Evolutionary conservation across 2,888 invertebrate species (phyloP), one percentile per base, ranked within the genome.

Genomic region (Tetropium fuscum): DNA sequence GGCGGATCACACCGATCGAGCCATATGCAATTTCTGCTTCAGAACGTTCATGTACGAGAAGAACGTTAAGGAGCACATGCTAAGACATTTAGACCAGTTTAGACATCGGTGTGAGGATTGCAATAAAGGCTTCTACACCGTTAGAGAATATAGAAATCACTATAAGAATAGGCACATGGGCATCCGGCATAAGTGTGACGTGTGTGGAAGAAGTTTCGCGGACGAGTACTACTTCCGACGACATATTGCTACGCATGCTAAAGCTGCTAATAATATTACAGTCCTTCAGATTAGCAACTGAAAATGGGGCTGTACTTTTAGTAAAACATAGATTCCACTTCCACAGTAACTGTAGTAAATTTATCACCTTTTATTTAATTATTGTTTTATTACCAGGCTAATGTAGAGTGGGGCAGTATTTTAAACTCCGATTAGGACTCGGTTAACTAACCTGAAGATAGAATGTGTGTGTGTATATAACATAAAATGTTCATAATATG

Each of bases 161-260:
- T 80, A 80, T 57, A 80, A 81, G 59, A 81, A 81, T 60, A 72
- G 81, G 61, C 82, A 82, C 55, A 80, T 81, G 80, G 82, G 82
- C 1, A 80, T 81, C 7, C 68, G 81, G 54, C 80, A 81, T 65
- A 78, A 76, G 48, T 82, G 82, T 57, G 75, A 76, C 0, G 71
- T 76, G 47, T 82, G 82, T 58, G 73, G 73, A n/a, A 75, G 82
- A 41, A 80, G 78, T 19, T 82, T 81, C 55, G 81, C 81, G 1
- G 80, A 81, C 63, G 79, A 81, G 60, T 81, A 81, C 66, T 81
- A 81, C 64, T 81, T 80, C 63, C 81, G 78, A 58, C 71, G 80
- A 36, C 82, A 82, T 59, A 73, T 81, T 10, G 78, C 77, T 1
- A 80, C 80, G 3, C 82, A 82, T 48, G 74, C 73, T 16, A 75